phyloP scores from a whole-genome alignment of 2,113 vertebrate species.

The Datnioides undecimradiatus region DNA sequence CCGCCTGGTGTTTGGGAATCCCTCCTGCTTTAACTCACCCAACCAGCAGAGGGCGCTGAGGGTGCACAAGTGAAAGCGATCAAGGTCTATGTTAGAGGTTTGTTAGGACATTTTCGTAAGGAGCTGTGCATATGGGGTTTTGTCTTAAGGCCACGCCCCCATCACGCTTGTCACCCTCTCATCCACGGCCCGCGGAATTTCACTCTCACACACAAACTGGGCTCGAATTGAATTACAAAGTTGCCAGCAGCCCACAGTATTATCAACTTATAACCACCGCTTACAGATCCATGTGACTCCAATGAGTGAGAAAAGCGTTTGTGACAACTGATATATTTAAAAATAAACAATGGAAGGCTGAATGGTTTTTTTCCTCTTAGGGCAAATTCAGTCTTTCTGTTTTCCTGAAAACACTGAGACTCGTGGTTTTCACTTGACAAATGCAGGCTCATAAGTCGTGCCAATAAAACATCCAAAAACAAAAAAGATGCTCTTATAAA shows the following conservation, averaged over 20 bases:
- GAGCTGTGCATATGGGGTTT: no score
- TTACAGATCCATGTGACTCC: neutral
- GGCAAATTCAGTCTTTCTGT: no score
- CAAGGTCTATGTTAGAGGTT: conserved; percentile 17
- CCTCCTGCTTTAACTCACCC: neutral
- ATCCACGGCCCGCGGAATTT: neutral
- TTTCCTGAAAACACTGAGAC: neutral
- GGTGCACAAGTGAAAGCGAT: conserved; percentile 11
- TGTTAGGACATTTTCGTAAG: neutral
- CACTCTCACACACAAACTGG: neutral
- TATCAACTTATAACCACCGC: no score
- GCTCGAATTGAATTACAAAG: neutral
- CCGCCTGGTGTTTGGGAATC: neutral
- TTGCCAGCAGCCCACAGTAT: no score
- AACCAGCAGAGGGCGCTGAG: conserved; percentile 57
- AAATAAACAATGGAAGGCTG: no score
- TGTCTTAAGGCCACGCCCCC: neutral
- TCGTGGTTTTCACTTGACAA: neutral
- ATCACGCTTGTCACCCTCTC: neutral
- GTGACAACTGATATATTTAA: no score
- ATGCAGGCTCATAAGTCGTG: no score
- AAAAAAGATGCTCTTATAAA: neutral
- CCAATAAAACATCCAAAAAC: neutral
- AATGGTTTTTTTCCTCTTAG: no score
- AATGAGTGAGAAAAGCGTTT: neutral